Base-by-base conservation (phyloP, 2,113 vertebrate species). In the Heterochromis multidens region DNA sequence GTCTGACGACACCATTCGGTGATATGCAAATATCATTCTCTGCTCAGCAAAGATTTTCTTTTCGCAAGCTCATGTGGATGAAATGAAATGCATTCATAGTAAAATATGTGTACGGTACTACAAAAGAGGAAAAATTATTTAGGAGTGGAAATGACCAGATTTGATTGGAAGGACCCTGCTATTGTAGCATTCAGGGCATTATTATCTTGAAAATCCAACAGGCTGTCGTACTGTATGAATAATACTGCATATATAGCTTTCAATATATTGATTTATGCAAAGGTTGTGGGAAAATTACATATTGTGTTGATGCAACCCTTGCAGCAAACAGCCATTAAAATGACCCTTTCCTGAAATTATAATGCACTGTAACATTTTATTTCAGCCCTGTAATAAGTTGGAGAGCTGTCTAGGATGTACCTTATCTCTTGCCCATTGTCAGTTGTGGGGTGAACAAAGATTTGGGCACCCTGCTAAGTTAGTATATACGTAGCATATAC, bases 11-110 rank as follows among this genome's bases (percentile, higher is more conserved):
- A 87, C 72, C 65, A 80, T 89, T 92, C 84, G 89, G 78, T 84
- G 76, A 88, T 81, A 89, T 92, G 90, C 88, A 91, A 91, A 91
- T 92, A 83, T 43, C 3, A 49, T 72, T 85, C 57, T 63, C 82
- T 58, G 84, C 72, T 60, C 57, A 67, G 77, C 1, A 23, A 46
- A 86, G 62, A 78, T 56, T 67, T 58, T 77, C 60, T 46, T 77
- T 80, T 61, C 11, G 61, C 33, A 31, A 40, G 77, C 72, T 85
- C 21, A 37, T 52, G 37, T 80, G 46, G 79, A 77, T 62, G 60
- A 6, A 74, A 76, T 23, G 14, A 82, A 81, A 85, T 59, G 29
- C 56, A 52, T 86, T 57, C 74, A 72, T 70, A 67, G 14, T 54
- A 76, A 80, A 91, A 86, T 86, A 46, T 89, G 62, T 89, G 78